Percentiles rank a stretch among this genome's conserved stretches.
Conservation (phyloP, 2,888 invertebrate genomes). For the Ferdinandea cuprea region DNA sequence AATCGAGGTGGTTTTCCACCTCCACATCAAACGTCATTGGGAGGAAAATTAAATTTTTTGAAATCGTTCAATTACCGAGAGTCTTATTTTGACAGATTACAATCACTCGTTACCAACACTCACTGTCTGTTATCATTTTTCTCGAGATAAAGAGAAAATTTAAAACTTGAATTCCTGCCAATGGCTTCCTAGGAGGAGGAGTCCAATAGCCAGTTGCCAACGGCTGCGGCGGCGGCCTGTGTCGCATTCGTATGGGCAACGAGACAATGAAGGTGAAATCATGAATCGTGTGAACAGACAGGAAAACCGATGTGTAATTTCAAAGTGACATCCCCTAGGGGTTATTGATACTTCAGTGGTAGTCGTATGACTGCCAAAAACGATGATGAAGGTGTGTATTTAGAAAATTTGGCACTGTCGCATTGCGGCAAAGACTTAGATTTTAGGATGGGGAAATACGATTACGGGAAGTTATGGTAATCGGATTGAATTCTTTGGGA, state of each 20-base stretch:
- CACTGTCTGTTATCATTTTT: background rate
- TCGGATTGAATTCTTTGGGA: background rate
- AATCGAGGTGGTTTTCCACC: too few relatives aligned
- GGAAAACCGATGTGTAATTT: background rate
- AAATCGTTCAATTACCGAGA: background rate
- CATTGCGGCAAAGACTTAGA: background rate
- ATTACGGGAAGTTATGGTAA: background rate
- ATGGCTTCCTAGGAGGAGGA: background rate
- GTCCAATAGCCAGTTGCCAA: background rate
- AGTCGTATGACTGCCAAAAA: constrained; percentile 36
- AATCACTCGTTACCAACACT: background rate
- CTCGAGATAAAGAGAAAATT: background rate
- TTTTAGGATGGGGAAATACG: background rate
- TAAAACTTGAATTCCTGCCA: constrained; percentile 41
- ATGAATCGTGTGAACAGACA: constrained; percentile 49
- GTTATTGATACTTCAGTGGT: constrained; percentile 33
- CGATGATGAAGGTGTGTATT: constrained; percentile 40
- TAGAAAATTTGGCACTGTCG: constrained; percentile 14
- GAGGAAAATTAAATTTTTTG: background rate
- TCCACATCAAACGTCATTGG: background rate
- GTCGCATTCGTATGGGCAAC: background rate
- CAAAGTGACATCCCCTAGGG: constrained; percentile 3
- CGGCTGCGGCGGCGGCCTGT: too few relatives aligned
- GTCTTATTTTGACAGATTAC: constrained; percentile 2
- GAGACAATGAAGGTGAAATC: constrained; percentile 40